Conservation (phyloP, 2,888 invertebrate species). For the Hecatera dysodea region DNA sequence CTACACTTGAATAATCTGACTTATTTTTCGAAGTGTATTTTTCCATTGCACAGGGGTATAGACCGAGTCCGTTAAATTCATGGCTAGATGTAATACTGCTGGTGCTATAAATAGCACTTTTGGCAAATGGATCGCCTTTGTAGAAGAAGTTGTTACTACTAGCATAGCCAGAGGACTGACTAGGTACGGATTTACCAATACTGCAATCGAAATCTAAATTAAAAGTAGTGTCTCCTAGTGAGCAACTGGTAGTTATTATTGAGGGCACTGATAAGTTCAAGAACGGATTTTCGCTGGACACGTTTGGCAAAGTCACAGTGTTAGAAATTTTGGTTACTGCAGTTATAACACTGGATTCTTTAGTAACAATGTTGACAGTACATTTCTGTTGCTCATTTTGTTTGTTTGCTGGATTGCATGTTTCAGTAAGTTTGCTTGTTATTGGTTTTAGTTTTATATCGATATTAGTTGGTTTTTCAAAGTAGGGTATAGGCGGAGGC, state of each 20-base stretch:
- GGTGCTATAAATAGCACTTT: conserved; percentile 86
- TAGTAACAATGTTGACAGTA: conserved; percentile 69
- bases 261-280: conserved; percentile 84
- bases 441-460: conserved; percentile 70
- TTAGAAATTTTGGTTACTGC: conserved; percentile 70
- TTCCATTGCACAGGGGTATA: conserved; percentile 89
- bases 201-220: conserved; percentile 86
- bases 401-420: conserved; percentile 70
- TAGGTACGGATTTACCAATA: conserved; percentile 79
- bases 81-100: conserved; percentile 86
- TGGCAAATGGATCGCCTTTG: conserved; percentile 86
- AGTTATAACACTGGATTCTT: conserved; percentile 62
- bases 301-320: conserved; percentile 67
- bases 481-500: conserved; percentile 71
- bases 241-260: conserved; percentile 79
- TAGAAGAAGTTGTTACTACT: conserved; percentile 84
- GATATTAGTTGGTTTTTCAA: conserved; percentile 73
- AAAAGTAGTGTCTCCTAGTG: conserved; percentile 79
- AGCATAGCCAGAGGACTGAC: conserved; percentile 76
- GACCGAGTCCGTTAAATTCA: conserved; percentile 85
- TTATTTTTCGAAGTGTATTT: conserved; percentile 86
- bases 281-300: conserved; percentile 84
- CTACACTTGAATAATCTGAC: conserved; percentile 83
- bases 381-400: conserved; percentile 76
- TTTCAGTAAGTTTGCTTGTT: conserved; percentile 66